Evolutionary conservation across 2,113 vertebrate genomes (phyloP).

Genomic region (Dolichotis patagonum): DNA sequence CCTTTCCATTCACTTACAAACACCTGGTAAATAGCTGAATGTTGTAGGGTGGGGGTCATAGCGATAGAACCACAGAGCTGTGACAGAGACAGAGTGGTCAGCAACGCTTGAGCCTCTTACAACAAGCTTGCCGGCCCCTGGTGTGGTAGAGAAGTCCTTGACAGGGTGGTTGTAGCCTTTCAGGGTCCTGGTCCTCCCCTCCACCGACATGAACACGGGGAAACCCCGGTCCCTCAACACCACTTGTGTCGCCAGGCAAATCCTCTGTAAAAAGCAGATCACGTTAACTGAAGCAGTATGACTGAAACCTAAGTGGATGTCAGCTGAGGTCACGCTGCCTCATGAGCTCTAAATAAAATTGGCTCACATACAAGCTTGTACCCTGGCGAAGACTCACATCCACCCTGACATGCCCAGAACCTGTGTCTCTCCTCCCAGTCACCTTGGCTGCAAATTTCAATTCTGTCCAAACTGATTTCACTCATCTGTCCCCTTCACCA

Average conservation of each 20-base stretch:
- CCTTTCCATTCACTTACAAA: constrained; percentile 44
- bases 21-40: background rate
- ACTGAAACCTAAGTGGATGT: background rate
- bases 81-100: background rate
- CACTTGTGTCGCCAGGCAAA: background rate
- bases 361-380: background rate
- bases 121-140: background rate
- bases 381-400: background rate
- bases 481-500: background rate
- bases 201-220: background rate
- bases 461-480: background rate
- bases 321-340: background rate
- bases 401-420: background rate
- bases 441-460: background rate
- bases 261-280: background rate
- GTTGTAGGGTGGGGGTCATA: background rate
- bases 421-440: background rate
- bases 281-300: background rate
- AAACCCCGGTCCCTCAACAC: too few species aligned
- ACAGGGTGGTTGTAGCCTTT: background rate
- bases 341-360: background rate
- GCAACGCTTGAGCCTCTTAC: background rate
- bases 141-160: too few species aligned
- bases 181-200: background rate
- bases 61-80: background rate